Conservation (phyloP, 30 jellyfish, hydroid and myxozoan species). For the Calvadosia cruxmelitensis region DNA sequence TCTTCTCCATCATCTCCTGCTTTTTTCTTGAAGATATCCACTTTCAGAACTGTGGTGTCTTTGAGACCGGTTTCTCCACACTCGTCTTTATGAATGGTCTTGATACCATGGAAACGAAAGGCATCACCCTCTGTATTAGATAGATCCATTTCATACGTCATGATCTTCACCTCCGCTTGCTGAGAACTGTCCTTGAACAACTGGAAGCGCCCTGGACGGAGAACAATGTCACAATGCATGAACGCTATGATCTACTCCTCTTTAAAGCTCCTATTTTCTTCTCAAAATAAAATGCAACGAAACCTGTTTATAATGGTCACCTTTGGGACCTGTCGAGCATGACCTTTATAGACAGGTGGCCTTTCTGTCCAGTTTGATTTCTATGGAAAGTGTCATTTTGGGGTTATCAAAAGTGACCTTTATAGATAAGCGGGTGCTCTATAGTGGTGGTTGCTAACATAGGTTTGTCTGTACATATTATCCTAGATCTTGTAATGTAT, state of each 20-base stretch:
- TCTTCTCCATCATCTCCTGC: conserved; percentile 5
- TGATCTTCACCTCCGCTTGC: conserved; percentile 43
- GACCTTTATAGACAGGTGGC: too few relatives aligned
- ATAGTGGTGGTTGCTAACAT: too few relatives aligned
- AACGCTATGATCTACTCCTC: not conserved
- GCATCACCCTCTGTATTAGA: conserved; percentile 16
- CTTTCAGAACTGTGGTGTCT: conserved; percentile 49
- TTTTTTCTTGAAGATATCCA: conserved; percentile 23
- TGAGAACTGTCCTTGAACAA: conserved; percentile 27
- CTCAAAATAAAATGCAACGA: too few relatives aligned
- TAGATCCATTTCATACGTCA: conserved; percentile 26
- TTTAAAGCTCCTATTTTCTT: too few relatives aligned
- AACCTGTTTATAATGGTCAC: too few relatives aligned
- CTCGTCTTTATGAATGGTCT: conserved; percentile 24
- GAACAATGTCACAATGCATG: not conserved
- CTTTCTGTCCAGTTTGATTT: too few relatives aligned
- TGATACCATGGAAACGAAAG: conserved; percentile 35
- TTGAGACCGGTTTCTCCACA: conserved; percentile 46
- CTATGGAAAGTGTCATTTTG: too few relatives aligned
- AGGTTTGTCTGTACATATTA: too few relatives aligned
- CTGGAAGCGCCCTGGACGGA: conserved; percentile 28
- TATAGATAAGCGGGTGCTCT: too few relatives aligned
- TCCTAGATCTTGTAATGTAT: too few relatives aligned
- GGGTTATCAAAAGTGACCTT: too few relatives aligned
- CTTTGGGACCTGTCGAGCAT: too few relatives aligned